A percentile compares a stretch with the other conserved stretches of the same genome.
Conservation (phyloP, 2,888 invertebrate species). For the Geophilus truncorum region DNA sequence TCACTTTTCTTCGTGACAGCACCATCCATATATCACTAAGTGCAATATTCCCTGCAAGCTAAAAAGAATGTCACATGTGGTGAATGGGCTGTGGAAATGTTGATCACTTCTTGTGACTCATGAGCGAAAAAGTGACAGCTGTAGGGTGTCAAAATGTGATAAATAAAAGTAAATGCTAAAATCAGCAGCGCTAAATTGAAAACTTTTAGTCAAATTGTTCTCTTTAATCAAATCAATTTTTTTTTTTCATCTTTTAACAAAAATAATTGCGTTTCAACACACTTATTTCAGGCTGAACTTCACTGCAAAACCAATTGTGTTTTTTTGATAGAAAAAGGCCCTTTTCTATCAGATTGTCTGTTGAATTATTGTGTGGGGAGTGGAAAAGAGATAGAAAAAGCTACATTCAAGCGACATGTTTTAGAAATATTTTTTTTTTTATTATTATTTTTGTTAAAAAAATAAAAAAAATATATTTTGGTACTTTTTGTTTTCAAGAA, state of each 20-base stretch:
- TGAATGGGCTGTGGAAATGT: conserved; percentile 11
- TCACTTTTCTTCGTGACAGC: conserved; percentile 6
- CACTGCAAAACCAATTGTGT: background rate
- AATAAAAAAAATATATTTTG: background rate
- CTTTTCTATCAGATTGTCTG: background rate
- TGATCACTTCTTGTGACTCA: conserved; percentile 16
- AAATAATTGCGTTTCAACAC: background rate
- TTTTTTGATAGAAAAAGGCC: too few relatives aligned
- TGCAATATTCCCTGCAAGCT: conserved; percentile 15
- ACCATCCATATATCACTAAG: conserved; percentile 10
- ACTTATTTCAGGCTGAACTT: background rate
- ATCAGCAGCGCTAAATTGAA: background rate
- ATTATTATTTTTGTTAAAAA: background rate
- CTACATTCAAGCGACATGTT: background rate
- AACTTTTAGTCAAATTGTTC: background rate
- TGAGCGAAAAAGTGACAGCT: conserved; percentile 15
- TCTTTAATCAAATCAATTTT: background rate
- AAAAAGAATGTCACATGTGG: conserved; percentile 17
- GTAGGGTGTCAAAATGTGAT: conserved; percentile 16
- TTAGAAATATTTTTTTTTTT: background rate
- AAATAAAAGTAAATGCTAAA: conserved; percentile 18
- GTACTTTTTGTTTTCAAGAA: background rate
- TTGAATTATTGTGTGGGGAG: background rate
- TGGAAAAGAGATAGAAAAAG: background rate
- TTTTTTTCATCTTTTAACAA: too few relatives aligned